These are phyloP conservation scores for Hemicrepidius hirtus DNA, from an alignment of 2,888 invertebrate species.

Conservation along the genomic window DNA sequence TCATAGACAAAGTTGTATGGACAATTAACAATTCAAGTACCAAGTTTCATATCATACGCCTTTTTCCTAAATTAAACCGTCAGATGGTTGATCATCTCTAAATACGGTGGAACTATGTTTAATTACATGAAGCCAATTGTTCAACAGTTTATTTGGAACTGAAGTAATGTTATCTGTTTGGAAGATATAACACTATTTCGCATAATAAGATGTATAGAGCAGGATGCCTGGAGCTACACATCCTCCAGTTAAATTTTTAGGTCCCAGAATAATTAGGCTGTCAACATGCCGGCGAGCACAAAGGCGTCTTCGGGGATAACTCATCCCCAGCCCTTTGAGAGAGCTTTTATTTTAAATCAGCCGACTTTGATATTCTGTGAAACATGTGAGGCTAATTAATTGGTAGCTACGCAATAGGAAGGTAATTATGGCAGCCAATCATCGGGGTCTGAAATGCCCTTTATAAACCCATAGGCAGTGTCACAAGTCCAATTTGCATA, in stretches of 20 bases:
- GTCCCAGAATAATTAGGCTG: constrained; percentile 61
- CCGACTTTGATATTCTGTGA: constrained; percentile 55
- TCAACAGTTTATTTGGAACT: background rate
- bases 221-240: constrained; percentile 51
- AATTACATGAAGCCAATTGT: too few relatives aligned
- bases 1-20: too few relatives aligned
- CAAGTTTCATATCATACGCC: too few relatives aligned
- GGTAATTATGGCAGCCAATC: constrained; percentile 59
- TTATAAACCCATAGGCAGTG: constrained; percentile 44
- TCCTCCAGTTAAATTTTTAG: constrained; percentile 60
- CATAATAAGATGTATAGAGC: constrained; percentile 48
- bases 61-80: too few relatives aligned
- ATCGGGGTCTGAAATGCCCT: constrained; percentile 46
- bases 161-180: constrained; percentile 44
- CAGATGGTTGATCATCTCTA: too few relatives aligned
- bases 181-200: constrained; percentile 41
- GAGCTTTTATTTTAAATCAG: constrained; percentile 61
- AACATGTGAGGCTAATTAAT: constrained; percentile 57
- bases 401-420: constrained; percentile 56
- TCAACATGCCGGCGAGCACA: constrained; percentile 61
- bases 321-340: constrained; percentile 59
- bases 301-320: constrained; percentile 62
- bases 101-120: too few relatives aligned
- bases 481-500: constrained; percentile 41
- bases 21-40: too few relatives aligned